Base-by-base conservation (phyloP, 2,888 invertebrate genomes). In the Emmelina monodactyla region DNA sequence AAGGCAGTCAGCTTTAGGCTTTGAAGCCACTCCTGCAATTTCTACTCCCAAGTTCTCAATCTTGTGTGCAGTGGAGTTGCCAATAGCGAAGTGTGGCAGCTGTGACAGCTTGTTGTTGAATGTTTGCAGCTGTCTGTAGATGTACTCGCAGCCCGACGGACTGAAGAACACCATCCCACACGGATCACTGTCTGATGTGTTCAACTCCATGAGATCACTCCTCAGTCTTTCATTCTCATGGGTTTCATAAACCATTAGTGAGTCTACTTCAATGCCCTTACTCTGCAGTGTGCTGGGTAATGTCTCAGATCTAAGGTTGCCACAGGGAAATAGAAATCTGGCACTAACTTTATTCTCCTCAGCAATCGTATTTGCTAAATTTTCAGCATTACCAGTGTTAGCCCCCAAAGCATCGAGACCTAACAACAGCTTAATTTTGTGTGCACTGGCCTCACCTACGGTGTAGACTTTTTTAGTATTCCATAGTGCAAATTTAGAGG, bases 91-190 rank as follows among this genome's bases (percentile, higher is more conserved):
- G 39, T 68, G 67, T 1, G 78, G 78, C 6, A 78, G 47, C 22
- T 43, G 44, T 1, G 60, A 59, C 1, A 78, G 58, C 10, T 44
- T 52, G 43, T 73, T 75, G 42, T 48, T 60, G 39, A 76, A 69
- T 0, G 76, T 75, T 45, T 76, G 76, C 16, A 78, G 58, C 43
- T 70, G 68, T 2, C 75, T 49, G 43, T 75, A 61, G 13, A 68
- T 62, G 44, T 78, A 76, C 42, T 78, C 76, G 34, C 72, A 75
- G 1, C 78, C 78, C 0, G 78, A 78, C 0, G 78, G 78, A 39
- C 78, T 76, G 41, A 79, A 79, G 51, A 78, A 78, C 32, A 76
- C 72, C 55, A 78, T 51, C 37, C 73, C 69, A 25, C 62, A 61
- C 0, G 62, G 70, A 10, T 42, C 34, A n/a, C n/a, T n/a, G 12